A percentile compares a stretch with the other conserved stretches of the same genome.
Evolutionary conservation across 30 jellyfish, hydroid and myxozoan species (phyloP).

Genomic region (Chrysaora quinquecirrha): DNA sequence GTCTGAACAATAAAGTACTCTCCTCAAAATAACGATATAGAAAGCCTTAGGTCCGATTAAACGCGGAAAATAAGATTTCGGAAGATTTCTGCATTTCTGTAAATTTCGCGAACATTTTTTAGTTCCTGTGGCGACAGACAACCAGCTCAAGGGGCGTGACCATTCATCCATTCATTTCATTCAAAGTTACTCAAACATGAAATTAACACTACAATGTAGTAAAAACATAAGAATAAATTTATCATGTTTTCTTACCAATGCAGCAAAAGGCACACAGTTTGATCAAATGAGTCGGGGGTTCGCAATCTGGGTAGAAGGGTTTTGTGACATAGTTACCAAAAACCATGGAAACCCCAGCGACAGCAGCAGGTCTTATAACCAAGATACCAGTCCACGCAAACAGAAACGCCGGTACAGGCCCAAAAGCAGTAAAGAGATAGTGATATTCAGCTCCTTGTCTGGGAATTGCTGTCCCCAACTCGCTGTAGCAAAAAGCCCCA

Average conservation of each 20-base stretch:
- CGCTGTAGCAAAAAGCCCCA: constrained; percentile 85
- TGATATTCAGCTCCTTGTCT: constrained; percentile 75
- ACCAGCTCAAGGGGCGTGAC: too few relatives aligned
- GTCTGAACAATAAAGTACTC: too few relatives aligned
- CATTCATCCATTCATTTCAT: too few relatives aligned
- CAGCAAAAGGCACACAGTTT: constrained; percentile 34
- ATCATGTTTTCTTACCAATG: constrained; percentile 70
- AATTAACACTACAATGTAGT: too few relatives aligned
- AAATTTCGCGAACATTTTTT: too few relatives aligned
- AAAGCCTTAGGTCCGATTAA: too few relatives aligned
- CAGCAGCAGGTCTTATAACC: constrained; percentile 83
- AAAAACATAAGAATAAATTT: too few relatives aligned
- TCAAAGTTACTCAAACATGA: too few relatives aligned
- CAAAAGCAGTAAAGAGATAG: constrained; percentile 61
- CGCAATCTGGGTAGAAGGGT: constrained; percentile 75
- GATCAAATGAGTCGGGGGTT: constrained; percentile 37
- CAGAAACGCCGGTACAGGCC: constrained; percentile 85
- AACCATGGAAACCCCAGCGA: constrained; percentile 72
- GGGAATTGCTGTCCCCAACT: constrained; percentile 83
- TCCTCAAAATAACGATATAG: too few relatives aligned
- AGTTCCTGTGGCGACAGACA: too few relatives aligned
- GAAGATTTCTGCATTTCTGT: too few relatives aligned
- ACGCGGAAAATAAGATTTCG: too few relatives aligned
- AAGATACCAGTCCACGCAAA: constrained; percentile 81
- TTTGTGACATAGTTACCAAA: constrained; percentile 70